phyloP scores from a whole-genome alignment of 2,888 invertebrate species.

The Ormyrus rosae region DNA sequence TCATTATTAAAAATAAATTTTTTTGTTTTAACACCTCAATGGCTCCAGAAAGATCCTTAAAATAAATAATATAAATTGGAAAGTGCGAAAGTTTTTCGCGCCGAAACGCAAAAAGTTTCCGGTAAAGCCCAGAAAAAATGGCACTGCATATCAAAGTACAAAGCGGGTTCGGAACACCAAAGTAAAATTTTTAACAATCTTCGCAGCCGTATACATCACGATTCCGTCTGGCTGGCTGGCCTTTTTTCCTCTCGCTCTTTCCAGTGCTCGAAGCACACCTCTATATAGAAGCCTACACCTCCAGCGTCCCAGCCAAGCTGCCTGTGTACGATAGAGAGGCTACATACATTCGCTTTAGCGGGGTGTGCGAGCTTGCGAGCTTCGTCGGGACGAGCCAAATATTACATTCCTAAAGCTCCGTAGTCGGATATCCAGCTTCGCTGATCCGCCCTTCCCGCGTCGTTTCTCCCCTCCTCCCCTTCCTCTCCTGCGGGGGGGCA shows the following conservation, averaged over 20 bases:
- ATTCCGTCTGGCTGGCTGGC: not conserved
- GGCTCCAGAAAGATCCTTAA: no score
- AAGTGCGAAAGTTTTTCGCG: no score
- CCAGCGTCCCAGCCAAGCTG: no score
- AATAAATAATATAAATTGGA: no score
- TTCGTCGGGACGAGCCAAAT: constrained; percentile 33
- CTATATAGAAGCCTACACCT: no score
- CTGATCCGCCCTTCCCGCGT: constrained; percentile 49
- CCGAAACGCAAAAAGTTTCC: no score
- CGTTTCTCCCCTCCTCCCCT: not conserved
- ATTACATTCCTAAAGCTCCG: constrained; percentile 51
- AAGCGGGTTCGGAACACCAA: constrained; percentile 12
- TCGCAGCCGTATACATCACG: not conserved
- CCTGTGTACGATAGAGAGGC: not conserved
- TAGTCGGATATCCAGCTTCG: constrained; percentile 1
- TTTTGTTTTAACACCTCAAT: no score
- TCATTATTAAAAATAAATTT: no score
- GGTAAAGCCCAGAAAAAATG: no score
- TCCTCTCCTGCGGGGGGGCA: not conserved
- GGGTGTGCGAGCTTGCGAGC: not conserved
- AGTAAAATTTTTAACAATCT: constrained; percentile 30
- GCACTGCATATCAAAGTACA: no score
- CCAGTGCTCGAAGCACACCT: not conserved
- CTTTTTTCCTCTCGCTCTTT: not conserved
- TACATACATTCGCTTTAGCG: no score